Conservation (phyloP, 2,113 vertebrate genomes). For the Thunnus thynnus region DNA sequence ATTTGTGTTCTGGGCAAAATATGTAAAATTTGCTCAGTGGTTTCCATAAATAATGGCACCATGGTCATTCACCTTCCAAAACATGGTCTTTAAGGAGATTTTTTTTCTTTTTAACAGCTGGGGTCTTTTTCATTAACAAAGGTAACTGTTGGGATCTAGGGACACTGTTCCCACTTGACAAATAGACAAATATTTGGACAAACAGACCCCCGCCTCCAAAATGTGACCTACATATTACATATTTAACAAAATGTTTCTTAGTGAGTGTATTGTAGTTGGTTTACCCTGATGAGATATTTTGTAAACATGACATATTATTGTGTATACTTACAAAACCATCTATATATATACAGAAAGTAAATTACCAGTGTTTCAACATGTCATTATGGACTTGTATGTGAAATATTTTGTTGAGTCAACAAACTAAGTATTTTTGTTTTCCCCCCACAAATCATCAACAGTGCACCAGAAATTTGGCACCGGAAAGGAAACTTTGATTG, state of each 20-base stretch:
- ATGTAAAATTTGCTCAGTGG: no score
- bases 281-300: slow-evolving; percentile 20
- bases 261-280: background rate
- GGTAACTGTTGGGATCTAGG: no score
- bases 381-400: slow-evolving; percentile 40
- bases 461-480: background rate
- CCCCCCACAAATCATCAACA: slow-evolving; percentile 17
- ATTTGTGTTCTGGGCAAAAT: background rate
- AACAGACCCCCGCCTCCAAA: background rate
- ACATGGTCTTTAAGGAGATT: no score
- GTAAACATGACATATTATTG: slow-evolving; percentile 32
- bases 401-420: slow-evolving; percentile 22
- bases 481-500: background rate
- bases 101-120: no score
- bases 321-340: slow-evolving; percentile 12
- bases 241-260: background rate
- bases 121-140: no score
- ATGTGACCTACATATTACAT: background rate
- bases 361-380: slow-evolving; percentile 11
- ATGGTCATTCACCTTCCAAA: background rate
- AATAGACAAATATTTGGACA: background rate
- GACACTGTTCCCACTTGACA: no score
- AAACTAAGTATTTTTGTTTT: slow-evolving; percentile 16
- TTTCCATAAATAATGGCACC: background rate
- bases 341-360: slow-evolving; percentile 7